phyloP scores from a whole-genome alignment of 2,113 vertebrate species.

The Anthoscopus minutus region DNA sequence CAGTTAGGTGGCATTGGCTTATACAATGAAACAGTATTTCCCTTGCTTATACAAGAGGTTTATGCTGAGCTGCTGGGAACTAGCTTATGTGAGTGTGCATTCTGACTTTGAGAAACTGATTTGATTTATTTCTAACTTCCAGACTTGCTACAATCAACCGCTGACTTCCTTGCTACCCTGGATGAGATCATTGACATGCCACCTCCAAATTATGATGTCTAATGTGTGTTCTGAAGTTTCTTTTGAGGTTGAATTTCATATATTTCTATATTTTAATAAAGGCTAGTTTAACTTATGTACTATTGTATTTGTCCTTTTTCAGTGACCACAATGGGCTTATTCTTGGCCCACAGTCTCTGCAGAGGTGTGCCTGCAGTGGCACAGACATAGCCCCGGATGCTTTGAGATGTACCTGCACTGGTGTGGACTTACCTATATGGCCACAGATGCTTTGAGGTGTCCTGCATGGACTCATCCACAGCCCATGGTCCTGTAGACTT shows the following conservation, averaged over 20 bases:
- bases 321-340: too few relatives aligned
- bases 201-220: constrained; percentile 38
- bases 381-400: too few relatives aligned
- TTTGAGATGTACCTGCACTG: too few relatives aligned
- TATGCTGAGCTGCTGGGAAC: background rate
- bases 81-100: background rate
- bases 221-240: background rate
- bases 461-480: too few relatives aligned
- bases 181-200: constrained; percentile 70
- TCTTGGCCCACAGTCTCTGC: too few relatives aligned
- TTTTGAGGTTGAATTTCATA: background rate
- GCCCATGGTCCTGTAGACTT: too few relatives aligned
- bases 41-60: background rate
- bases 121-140: background rate
- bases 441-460: too few relatives aligned
- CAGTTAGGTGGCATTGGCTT: background rate
- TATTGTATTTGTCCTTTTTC: background rate
- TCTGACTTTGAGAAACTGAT: background rate
- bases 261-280: constrained; percentile 60
- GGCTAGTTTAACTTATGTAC: background rate
- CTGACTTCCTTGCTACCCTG: constrained; percentile 63
- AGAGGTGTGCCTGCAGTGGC: too few relatives aligned
- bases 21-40: background rate
- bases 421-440: too few relatives aligned
- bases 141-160: constrained; percentile 57